These are phyloP conservation scores for Limnephilus lunatus DNA, from an alignment of 2,888 invertebrate species.

Conservation along the genomic window DNA sequence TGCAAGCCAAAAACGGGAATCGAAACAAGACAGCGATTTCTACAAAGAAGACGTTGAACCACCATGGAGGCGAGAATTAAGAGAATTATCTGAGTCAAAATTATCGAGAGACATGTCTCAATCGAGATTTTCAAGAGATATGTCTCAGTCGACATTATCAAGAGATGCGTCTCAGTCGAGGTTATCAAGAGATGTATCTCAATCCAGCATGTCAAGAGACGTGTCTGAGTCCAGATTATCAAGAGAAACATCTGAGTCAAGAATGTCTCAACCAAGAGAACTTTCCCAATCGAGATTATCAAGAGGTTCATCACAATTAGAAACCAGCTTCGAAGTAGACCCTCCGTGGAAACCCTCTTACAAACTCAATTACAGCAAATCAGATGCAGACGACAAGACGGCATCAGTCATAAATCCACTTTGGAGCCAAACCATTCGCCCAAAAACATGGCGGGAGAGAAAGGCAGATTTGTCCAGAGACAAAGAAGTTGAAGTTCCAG, in stretches of 20 bases:
- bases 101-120: conserved; percentile 37
- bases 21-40: conserved; percentile 75
- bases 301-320: conserved; percentile 21
- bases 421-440: conserved; percentile 76
- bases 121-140: conserved; percentile 63
- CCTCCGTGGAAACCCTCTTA: conserved; percentile 70
- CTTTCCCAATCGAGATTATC: conserved; percentile 71
- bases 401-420: conserved; percentile 70
- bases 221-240: too few relatives aligned
- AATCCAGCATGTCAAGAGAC: background rate
- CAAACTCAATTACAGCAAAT: conserved; percentile 34
- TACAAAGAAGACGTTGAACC: conserved; percentile 73
- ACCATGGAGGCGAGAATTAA: conserved; percentile 75
- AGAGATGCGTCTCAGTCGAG: background rate
- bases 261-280: conserved; percentile 69
- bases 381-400: conserved; percentile 65
- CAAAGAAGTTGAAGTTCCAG: conserved; percentile 70
- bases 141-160: conserved; percentile 67
- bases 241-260: background rate
- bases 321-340: background rate
- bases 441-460: conserved; percentile 74
- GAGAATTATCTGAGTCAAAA: conserved; percentile 74
- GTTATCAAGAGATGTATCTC: background rate
- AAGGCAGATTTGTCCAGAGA: conserved; percentile 74
- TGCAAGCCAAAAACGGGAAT: conserved; percentile 71